Base-by-base conservation (phyloP, 2,113 vertebrate species). In the Choloepus hoffmanni region DNA sequence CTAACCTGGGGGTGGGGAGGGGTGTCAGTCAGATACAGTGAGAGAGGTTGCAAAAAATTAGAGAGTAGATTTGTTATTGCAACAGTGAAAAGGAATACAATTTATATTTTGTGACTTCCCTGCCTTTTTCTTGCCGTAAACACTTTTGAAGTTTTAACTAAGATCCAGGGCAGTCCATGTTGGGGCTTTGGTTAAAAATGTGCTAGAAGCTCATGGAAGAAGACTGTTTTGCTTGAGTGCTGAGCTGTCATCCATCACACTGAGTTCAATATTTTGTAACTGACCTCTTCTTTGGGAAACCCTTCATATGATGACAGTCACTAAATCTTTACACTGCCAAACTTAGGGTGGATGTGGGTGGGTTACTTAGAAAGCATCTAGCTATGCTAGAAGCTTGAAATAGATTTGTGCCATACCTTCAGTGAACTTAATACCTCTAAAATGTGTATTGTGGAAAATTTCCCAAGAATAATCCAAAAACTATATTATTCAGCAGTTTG, bases 341-440 rank as follows among this genome's bases (percentile, higher is more conserved):
- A 53, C 0, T 14, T 23, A 73, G 26, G 45, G 12, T 76, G 58
- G 53, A 12, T 50, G 18, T 40, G 78, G n/a, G 58, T 76, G 62
- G 43, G 43, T 78, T 86, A 43, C 45, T 50, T 90, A 92, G 85
- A 89, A 63, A 79, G 79, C 45, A 62, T 19, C 94, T 48, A 40
- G 33, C 28, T 67, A 33, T 67, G 30, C 30, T 67, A 7, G 14
- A 67, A 50, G 73, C 92, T 89, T 74, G 63, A 36, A 88, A 62
- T 50, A 33, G 1, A 26, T 14, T 0, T 45, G 13, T 48, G 26
- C 24, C 7, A 0, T 50, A 24, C 68, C 30, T 43, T 95, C 36
- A 60, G 40, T 53, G 12, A 53, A 68, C 15, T 77, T 89, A 74
- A 68, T 11, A 50, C 45, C 28, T 68, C 1, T 43, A 24, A 78